phyloP scores from a whole-genome alignment of 2,797 vertebrate species.

The Setipinna tenuifilis region DNA sequence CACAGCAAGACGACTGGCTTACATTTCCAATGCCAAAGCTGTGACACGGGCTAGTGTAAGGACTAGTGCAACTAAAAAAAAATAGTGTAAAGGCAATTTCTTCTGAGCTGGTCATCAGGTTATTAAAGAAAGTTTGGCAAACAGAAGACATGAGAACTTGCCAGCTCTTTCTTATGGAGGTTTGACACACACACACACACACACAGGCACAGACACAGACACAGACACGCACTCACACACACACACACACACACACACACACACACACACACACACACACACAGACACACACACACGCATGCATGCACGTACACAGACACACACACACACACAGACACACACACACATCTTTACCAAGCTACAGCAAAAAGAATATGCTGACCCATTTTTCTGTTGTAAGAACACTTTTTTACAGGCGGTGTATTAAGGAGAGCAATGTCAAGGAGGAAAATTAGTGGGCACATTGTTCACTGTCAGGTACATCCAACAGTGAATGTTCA shows the following conservation, averaged over 20 bases:
- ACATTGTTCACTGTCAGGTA: neutral
- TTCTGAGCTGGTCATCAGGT: constrained; percentile 32
- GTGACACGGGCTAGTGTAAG: neutral
- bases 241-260: neutral
- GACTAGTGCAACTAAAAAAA: too few relatives aligned
- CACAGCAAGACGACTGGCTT: neutral
- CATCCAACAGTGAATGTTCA: neutral
- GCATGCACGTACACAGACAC: neutral
- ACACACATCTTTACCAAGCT: constrained; percentile 33
- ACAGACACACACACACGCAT: neutral
- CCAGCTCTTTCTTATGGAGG: constrained; percentile 23
- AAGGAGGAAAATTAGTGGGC: neutral
- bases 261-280: neutral
- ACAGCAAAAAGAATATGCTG: constrained; percentile 42
- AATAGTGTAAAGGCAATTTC: constrained; percentile 5
- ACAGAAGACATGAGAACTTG: constrained; percentile 39
- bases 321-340: constrained; percentile 18
- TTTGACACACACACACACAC: neutral
- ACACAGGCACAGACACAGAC: neutral
- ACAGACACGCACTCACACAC: neutral
- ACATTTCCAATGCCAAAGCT: neutral
- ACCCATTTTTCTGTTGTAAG: constrained; percentile 25
- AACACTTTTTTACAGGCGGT: constrained; percentile 15
- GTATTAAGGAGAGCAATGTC: constrained; percentile 11
- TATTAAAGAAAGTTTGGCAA: constrained; percentile 37